phyloP scores from a whole-genome alignment of 2,113 vertebrate species.

The Rafetus swinhoei region DNA sequence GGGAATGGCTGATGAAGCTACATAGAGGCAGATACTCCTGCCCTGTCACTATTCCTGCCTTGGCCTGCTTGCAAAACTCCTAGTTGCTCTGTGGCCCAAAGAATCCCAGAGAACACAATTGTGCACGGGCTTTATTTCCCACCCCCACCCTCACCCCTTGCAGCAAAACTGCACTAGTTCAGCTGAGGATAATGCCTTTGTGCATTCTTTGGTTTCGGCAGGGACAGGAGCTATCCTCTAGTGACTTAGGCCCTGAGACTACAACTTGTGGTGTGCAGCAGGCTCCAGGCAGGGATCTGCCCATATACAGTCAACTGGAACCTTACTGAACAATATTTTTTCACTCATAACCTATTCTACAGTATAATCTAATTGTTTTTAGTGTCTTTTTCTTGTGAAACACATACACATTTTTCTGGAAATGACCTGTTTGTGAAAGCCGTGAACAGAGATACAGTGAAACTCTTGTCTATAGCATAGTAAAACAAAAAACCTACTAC shows the following conservation, averaged over 20 bases:
- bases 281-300: neutral
- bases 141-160: neutral
- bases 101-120: neutral
- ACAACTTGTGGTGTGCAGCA: neutral
- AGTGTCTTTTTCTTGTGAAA: neutral
- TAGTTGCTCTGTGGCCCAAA: fast-evolving
- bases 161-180: neutral
- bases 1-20: neutral
- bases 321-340: neutral
- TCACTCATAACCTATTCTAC: neutral
- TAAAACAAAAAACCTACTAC: neutral
- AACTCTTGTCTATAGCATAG: neutral
- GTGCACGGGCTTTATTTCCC: neutral
- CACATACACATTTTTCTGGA: neutral
- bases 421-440: neutral
- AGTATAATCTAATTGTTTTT: neutral
- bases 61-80: neutral
- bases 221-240: neutral
- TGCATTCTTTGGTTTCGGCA: neutral
- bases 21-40: neutral
- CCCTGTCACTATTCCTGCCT: neutral
- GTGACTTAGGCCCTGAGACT: neutral
- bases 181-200: neutral
- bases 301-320: neutral
- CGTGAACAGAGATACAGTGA: neutral